These are phyloP conservation scores for Ondatra zibethicus DNA, from an alignment of 2,113 vertebrate genomes.

Conservation along the genomic window DNA sequence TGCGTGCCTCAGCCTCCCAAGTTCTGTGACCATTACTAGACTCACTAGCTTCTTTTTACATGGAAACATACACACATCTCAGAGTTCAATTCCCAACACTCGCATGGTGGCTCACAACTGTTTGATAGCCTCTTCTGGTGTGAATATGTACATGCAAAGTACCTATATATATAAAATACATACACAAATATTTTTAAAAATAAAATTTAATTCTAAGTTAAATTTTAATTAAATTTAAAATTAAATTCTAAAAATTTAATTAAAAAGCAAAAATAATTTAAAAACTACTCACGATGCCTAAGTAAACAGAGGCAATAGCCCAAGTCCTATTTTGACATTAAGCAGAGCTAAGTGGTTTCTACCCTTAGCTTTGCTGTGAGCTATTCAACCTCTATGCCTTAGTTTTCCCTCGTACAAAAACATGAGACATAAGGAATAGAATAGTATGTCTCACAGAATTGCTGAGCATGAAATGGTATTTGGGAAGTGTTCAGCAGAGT, in stretches of 20 bases:
- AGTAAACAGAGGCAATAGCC: neutral
- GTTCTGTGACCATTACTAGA: neutral
- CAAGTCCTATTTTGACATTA: neutral
- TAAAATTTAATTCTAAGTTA: too few species aligned
- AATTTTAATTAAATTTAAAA: neutral
- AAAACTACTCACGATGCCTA: neutral
- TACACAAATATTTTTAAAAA: neutral
- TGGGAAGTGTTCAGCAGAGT: neutral
- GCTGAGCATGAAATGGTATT: neutral
- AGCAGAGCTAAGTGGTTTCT: neutral
- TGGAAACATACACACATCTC: neutral
- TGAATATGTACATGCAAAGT: neutral
- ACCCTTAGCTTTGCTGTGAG: neutral
- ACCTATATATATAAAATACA: neutral
- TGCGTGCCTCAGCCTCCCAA: neutral
- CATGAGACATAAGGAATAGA: neutral
- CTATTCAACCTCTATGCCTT: neutral
- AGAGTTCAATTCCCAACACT: neutral
- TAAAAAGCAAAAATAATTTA: neutral
- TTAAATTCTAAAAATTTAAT: neutral
- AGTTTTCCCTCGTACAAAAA: neutral
- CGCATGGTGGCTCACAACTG: neutral
- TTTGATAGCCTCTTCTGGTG: neutral
- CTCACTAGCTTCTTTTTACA: neutral
- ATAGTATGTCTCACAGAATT: neutral